Base-by-base conservation (phyloP, 1,140 invertebrate species). In the Tyrophagus putrescentiae region DNA sequence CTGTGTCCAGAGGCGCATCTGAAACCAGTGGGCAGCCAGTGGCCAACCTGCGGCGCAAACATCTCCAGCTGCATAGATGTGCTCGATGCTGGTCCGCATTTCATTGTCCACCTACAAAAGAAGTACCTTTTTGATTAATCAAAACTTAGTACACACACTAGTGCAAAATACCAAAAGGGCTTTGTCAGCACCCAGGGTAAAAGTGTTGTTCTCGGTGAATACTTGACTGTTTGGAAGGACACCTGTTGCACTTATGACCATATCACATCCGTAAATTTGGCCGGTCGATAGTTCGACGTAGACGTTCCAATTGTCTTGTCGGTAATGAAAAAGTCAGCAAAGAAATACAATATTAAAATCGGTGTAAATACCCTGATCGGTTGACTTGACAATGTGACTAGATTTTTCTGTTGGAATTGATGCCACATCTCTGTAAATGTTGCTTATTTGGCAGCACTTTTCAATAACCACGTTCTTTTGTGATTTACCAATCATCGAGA, bases 1-100 rank as follows among this genome's bases (percentile, higher is more conserved):
- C 76, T 99, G 95, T 4, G 90, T 91, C 95, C 95, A 99, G 1
- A 98, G 71, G 50, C 91, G 77, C 84, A 98, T 91, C 74, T 96
- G 67, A 72, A 94, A 85, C 94, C 94, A 98, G 69, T 94, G 85
- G 0, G 87, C 78, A n/a, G 57, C n/a, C 13, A 4, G 13, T 4
- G 78, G 69, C 93, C 94, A 97, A 29, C 71, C 70, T 29, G 84
- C 82, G 63, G 78, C 78, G 67, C 90, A 95, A 7, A 89, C 82
- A 79, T 98, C 95, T 9, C 95, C 95, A 53, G 92, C 92, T 18
- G 92, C 93, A 78, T 82, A 98, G 18, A 98, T 79, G 72, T 88
- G 78, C 41, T 66, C 65, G 13, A 84, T 66, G 39, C 80, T 82
- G 16, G 91, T 95, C 71, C 83, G 76, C 80, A 98, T 85, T 66